Evolutionary conservation across 2,797 vertebrate genomes (phyloP).

Genomic region (Chanos chanos): DNA sequence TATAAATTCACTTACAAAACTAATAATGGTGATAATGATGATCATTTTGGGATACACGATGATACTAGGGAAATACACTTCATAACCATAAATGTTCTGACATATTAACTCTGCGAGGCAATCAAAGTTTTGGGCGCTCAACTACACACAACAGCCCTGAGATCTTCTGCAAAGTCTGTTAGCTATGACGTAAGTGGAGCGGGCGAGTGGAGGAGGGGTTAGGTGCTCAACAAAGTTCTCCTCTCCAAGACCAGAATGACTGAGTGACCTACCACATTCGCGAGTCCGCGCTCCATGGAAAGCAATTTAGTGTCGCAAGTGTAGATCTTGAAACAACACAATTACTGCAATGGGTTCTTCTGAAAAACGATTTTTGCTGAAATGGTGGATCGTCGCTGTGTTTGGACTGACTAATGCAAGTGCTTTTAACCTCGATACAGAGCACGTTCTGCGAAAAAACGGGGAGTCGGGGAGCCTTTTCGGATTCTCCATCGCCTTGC

Average conservation of each 20-base stretch:
- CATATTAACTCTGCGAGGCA: too few relatives aligned
- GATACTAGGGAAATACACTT: too few relatives aligned
- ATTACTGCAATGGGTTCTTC: slow-evolving; percentile 51
- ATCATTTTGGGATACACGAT: too few relatives aligned
- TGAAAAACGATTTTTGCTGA: slow-evolving; percentile 8
- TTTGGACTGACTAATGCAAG: slow-evolving; percentile 39
- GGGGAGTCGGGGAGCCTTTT: slow-evolving; percentile 85
- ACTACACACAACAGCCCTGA: too few relatives aligned
- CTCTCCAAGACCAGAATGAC: too few relatives aligned
- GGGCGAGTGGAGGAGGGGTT: slow-evolving; percentile 8
- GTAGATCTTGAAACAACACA: background rate
- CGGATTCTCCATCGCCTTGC: slow-evolving; percentile 91
- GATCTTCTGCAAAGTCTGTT: too few relatives aligned
- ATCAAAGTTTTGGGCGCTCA: too few relatives aligned
- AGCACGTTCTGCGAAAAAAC: slow-evolving; percentile 76
- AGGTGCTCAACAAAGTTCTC: background rate
- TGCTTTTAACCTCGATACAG: slow-evolving; percentile 86
- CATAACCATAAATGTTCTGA: too few relatives aligned
- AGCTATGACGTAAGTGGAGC: slow-evolving; percentile 8
- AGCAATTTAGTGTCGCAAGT: slow-evolving; percentile 3
- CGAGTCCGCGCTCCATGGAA: background rate
- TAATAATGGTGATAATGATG: too few relatives aligned
- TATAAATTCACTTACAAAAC: too few relatives aligned
- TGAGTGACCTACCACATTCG: too few relatives aligned
- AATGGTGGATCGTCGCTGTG: slow-evolving; percentile 32